phyloP scores from a whole-genome alignment of 2,797 vertebrate species.

The Peromyscus eremicus region DNA sequence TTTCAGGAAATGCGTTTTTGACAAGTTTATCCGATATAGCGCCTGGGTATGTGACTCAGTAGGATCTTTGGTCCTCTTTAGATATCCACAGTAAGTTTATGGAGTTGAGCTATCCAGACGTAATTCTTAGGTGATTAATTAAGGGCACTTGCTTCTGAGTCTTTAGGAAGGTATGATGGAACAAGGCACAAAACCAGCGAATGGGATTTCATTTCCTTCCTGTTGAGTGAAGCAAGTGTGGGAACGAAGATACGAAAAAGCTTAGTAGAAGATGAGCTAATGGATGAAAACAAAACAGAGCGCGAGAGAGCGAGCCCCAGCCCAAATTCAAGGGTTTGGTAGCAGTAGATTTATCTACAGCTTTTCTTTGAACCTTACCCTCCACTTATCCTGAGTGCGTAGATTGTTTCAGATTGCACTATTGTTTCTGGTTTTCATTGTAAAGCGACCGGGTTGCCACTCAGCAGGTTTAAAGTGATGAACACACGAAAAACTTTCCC shows the following conservation, averaged over 20 bases:
- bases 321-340: background rate
- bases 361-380: constrained; percentile 38
- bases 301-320: background rate
- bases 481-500: constrained; percentile 66
- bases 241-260: background rate
- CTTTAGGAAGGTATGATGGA: background rate
- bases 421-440: constrained; percentile 67
- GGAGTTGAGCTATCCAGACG: background rate
- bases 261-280: constrained; percentile 23
- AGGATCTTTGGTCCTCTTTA: constrained; percentile 10
- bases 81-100: constrained; percentile 32
- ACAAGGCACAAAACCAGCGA: background rate
- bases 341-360: background rate
- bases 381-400: background rate
- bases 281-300: background rate
- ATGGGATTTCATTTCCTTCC: background rate
- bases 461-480: constrained; percentile 79
- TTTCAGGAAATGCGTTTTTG: constrained; percentile 21
- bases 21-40: constrained; percentile 49
- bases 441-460: constrained; percentile 58
- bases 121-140: background rate
- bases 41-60: background rate
- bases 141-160: background rate
- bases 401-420: constrained; percentile 62
- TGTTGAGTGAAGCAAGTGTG: background rate